Base-by-base conservation (phyloP, 2,797 vertebrate species). In the Percopsis omiscomaycus region DNA sequence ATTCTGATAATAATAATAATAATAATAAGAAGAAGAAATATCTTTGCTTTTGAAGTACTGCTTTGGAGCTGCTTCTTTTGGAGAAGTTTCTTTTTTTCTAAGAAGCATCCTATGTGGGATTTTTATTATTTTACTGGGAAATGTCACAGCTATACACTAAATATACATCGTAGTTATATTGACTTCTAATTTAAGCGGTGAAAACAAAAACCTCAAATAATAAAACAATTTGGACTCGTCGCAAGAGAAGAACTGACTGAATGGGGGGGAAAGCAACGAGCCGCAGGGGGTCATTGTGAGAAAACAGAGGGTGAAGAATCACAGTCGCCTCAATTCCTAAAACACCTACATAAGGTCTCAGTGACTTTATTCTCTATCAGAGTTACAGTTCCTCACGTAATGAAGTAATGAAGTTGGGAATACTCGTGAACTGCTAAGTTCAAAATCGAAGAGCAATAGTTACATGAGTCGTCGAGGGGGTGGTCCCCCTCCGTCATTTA, bases 231-330 rank as follows among this genome's bases (percentile, higher is more conserved):
- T 78, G 55, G 78, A 79, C 73, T 75, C 57, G 59, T 86, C 74
- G 86, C 77, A 76, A 66, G 82, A 80, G 55, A 42, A 42, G 37
- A 42, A 66, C 86, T 88, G 87, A 89, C 87, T 83, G 81, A 86
- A 89, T 86, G 78, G 79, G 42, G 73, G 84, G 84, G 87, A 88
- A 90, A 85, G 78, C 69, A 73, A 64, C 73, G 73, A 86, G 79
- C 90, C 15, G 27, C 86, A 88, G 88, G 88, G 80, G 88, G 81
- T 78, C 86, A 84, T 85, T 84, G 88, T 83, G 82, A 88, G 79
- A 89, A 82, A 84, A 71, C 77, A 79, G 83, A 84, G 47, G 81
- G 80, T 73, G 77, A 77, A 63, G 79, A 82, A 60, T 65, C 61
- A 3, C 58, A 28, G 59, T 27, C 42, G 46, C 68, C 71, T 78